These are phyloP conservation scores for Anniella stebbinsi DNA, from an alignment of 2,797 vertebrate genomes.

Conservation along the genomic window DNA sequence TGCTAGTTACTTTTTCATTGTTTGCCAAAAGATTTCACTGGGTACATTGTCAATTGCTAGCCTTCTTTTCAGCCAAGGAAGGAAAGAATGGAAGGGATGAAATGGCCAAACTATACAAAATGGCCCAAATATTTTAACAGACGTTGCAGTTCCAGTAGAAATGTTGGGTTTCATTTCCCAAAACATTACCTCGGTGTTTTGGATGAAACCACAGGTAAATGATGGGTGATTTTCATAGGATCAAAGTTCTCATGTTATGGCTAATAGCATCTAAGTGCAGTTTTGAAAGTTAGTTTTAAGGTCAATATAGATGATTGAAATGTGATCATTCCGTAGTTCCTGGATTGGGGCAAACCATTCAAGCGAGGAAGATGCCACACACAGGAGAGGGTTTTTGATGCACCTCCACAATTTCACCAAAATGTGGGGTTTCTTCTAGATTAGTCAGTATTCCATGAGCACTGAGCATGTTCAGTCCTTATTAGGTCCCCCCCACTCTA, in stretches of 20 bases:
- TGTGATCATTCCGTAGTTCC: not conserved
- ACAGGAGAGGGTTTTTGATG: not conserved
- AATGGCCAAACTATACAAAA: not conserved
- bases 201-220: not conserved
- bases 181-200: not conserved
- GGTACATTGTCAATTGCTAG: not conserved
- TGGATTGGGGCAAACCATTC: not conserved
- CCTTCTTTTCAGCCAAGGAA: not conserved
- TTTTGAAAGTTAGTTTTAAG: not conserved
- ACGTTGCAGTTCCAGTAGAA: not conserved
- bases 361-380: not conserved
- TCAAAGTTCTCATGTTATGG: not conserved
- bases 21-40: not conserved
- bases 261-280: not conserved
- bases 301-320: not conserved
- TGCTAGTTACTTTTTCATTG: not conserved
- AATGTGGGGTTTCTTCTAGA: not conserved
- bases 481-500: not conserved
- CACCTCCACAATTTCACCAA: not conserved
- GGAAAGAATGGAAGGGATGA: not conserved
- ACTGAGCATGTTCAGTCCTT: not conserved
- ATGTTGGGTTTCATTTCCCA: not conserved
- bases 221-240: not conserved
- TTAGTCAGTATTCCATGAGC: not conserved
- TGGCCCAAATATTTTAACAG: not conserved